Percentiles rank a stretch among this genome's conserved stretches.
phyloP scores from a whole-genome alignment of 2,888 invertebrate species.

The Tipula unca region DNA sequence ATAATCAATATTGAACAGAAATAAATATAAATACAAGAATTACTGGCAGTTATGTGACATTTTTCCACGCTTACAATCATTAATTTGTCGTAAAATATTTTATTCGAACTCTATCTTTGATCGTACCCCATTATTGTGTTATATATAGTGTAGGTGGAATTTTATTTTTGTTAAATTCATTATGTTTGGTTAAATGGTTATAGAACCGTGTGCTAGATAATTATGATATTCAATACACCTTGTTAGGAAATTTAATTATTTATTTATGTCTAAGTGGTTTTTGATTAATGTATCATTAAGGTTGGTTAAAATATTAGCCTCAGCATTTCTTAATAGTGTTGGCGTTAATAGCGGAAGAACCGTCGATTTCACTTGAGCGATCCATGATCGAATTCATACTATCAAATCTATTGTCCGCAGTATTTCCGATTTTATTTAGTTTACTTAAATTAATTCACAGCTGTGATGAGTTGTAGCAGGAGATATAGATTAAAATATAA shows the following conservation, averaged over 20 bases:
- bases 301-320: no score
- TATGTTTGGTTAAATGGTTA: not conserved
- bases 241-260: not conserved
- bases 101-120: not conserved
- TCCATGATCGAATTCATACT: no score
- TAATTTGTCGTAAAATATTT: not conserved
- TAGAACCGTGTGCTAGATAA: not conserved
- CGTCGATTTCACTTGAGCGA: no score
- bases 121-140: not conserved
- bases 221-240: not conserved
- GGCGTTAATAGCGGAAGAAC: no score
- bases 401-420: no score
- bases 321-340: no score
- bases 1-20: not conserved
- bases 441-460: no score
- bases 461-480: not conserved
- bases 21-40: not conserved
- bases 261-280: not conserved
- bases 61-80: not conserved
- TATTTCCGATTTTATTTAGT: no score
- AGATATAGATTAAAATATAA: not conserved
- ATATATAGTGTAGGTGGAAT: not conserved
- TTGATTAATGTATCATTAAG: not conserved
- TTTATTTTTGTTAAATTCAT: not conserved
- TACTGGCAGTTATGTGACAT: conserved; percentile 4